Percentiles rank a stretch among this genome's conserved stretches.
These are phyloP conservation scores for Lapara coniferarum DNA, from an alignment of 2,888 invertebrate species.

Conservation along the genomic window DNA sequence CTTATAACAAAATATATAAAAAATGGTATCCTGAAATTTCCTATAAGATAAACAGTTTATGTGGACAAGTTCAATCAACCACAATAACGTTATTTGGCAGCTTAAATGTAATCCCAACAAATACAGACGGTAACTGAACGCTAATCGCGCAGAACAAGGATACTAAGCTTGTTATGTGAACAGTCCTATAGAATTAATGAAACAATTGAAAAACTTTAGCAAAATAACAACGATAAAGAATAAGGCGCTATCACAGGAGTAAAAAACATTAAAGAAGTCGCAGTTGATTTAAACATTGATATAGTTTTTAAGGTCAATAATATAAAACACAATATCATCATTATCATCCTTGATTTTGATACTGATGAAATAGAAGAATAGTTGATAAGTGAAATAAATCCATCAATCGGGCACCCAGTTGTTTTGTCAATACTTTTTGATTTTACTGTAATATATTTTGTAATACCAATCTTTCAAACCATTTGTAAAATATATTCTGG, in stretches of 20 bases:
- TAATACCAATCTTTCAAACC: too few relatives aligned
- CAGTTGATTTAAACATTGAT: slow-evolving; percentile 34
- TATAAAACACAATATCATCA: slow-evolving; percentile 23
- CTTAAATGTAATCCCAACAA: slow-evolving; percentile 38
- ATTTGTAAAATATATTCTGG: too few relatives aligned
- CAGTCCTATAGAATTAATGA: slow-evolving; percentile 14
- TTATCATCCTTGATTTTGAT: background rate
- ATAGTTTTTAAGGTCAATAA: slow-evolving; percentile 40
- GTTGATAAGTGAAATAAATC: too few relatives aligned
- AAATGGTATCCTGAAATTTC: too few relatives aligned
- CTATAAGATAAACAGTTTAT: background rate
- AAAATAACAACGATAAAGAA: slow-evolving; percentile 41
- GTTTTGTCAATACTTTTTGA: too few relatives aligned
- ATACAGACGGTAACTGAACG: slow-evolving; percentile 43
- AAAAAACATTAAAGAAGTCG: slow-evolving; percentile 52
- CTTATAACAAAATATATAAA: too few relatives aligned
- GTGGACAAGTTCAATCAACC: slow-evolving; percentile 7
- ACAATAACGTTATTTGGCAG: slow-evolving; percentile 29
- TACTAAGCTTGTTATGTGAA: slow-evolving; percentile 25
- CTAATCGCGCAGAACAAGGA: slow-evolving; percentile 32
- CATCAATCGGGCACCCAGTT: too few relatives aligned
- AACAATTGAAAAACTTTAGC: slow-evolving; percentile 34
- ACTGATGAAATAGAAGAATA: too few relatives aligned
- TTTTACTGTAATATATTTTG: too few relatives aligned
- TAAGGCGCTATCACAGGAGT: slow-evolving; percentile 73